Conservation (phyloP, 2,113 vertebrate species). For the Cepphus grylle region DNA sequence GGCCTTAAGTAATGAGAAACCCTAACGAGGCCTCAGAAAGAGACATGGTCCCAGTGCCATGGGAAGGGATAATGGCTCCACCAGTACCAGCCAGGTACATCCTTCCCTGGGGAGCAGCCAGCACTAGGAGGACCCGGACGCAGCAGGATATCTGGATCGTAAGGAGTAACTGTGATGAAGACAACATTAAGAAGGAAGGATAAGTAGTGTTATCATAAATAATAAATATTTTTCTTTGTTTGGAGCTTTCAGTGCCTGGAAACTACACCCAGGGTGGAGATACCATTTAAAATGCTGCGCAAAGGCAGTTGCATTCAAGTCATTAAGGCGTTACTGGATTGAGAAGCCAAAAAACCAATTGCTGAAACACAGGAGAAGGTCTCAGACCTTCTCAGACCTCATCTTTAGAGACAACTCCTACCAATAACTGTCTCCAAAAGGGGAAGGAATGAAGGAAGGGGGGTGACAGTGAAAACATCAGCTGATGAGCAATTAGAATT, state of each 20-base stretch:
- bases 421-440: background rate
- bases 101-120: background rate
- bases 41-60: fast-evolving
- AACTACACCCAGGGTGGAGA: background rate
- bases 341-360: background rate
- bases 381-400: background rate
- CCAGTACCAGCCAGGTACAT: background rate
- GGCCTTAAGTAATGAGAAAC: background rate
- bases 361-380: background rate
- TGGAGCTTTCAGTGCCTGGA: background rate
- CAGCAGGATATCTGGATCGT: background rate
- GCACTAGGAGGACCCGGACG: fast-evolving
- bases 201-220: background rate
- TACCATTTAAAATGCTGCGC: fast-evolving
- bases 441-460: background rate
- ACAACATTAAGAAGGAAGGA: background rate
- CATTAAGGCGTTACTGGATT: background rate
- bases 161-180: background rate
- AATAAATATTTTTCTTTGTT: background rate
- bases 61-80: background rate
- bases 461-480: background rate
- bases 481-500: background rate
- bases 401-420: background rate
- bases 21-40: fast-evolving
- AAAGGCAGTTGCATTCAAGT: background rate